Base-by-base conservation (phyloP, 2,113 vertebrate species). In the Caracal caracal region DNA sequence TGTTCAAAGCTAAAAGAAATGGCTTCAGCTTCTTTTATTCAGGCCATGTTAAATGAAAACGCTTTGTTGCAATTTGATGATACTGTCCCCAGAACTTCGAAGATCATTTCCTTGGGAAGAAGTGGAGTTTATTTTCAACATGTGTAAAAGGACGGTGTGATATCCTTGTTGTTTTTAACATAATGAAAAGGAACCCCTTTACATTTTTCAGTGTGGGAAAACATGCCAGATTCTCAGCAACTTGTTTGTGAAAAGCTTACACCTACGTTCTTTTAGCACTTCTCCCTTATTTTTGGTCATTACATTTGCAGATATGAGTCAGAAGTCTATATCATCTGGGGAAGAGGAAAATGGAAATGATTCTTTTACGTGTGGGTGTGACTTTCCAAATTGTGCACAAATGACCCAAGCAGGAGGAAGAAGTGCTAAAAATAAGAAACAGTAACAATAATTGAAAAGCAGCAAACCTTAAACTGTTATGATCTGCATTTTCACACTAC, bases 201-300 rank as follows among this genome's bases (percentile, higher is more conserved):
- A 73, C 10, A 76, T 95, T 87, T 91, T 89, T 1, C 66, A 89
- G 4, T 92, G 86, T 93, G 70, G 82, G 79, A 96, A 95, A 96
- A 93, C 92, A 90, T 81, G 68, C 15, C 33, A 17, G 51, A 71
- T 92, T 93, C 59, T 93, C 68, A 80, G 83, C 28, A 49, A 78
- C 53, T 97, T 96, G 66, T 91, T 95, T 96, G 92, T 92, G 75
- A 63, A 93, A 87, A 92, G 12, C 40, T 93, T 70, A 79, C 65
- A 90, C 79, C 79, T 71, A 75, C 15, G 0, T 83, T 91, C 37
- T 84, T 78, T 75, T 83, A 91, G 88, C 37, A 70, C 76, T 43
- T 90, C 24, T 75, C 26, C 22, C 37, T 97, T 97, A 96, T 97
- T 96, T 97, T 93, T 93, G 94, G 49, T 93, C 73, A 89, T 93